Base-by-base conservation (phyloP, 2,888 invertebrate genomes). In the Drosophila ochracea region DNA sequence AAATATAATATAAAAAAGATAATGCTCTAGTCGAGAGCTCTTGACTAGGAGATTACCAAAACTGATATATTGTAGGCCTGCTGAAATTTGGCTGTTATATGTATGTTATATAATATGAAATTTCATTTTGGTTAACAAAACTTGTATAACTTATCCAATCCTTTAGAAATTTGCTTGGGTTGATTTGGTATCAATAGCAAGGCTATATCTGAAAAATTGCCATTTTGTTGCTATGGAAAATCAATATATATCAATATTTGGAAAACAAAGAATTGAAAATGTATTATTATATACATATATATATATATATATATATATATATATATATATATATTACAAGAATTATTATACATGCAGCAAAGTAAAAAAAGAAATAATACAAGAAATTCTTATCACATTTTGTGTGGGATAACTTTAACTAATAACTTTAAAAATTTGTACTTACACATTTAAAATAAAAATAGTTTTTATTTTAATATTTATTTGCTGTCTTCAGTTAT, bases 401-500 rank as follows among this genome's bases (percentile, higher is more conserved):
- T 13, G 1, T 13, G 21, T 0, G 5, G 5, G 0, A 11, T 3
- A 43, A 13, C 6, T 13, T 21, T 7, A 13, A 4, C 7, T 13
- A 47, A 21, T 13, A 47, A 7, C 11, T 1, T 7, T 13, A 7
- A 4, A 1, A 13, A 21, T 13, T 13, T 47, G 6, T 11, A 2
- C 13, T 21, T 47, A 21, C 13, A 4, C 13, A 21, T 43, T 10
- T 21, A 21, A 13, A 13, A 47, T 21, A 4, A 16, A 4, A 47
- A 4, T 4, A 1, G 2, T 7, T 7, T 47, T 7, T 7, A 7
- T 1, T 4, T 13, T 21, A 21, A 47, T 21, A 21, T 43, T 43
- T 13, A 2, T 21, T 43, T 11, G 1, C 6, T 13, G 11, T 3
- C 3, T 0, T 0, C 21, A 21, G 7, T 13, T 47, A 1, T 13